Evolutionary conservation across 2,113 vertebrate species (phyloP).

Genomic region (Sciurus niger): DNA sequence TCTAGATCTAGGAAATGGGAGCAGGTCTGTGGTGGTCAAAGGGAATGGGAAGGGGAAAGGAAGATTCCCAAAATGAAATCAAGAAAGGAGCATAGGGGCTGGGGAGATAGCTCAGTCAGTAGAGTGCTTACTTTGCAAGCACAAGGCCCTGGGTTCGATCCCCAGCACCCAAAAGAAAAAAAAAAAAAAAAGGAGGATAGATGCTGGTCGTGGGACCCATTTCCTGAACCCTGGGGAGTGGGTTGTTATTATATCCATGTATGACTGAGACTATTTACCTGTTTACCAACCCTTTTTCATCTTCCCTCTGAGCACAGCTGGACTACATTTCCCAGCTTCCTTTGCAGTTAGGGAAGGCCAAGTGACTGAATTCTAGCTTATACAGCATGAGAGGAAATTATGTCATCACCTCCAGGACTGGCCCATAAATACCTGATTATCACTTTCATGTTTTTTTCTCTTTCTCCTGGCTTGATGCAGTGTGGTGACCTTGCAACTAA

Average conservation of each 20-base stretch:
- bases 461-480: not conserved
- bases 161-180: no score
- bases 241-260: not conserved
- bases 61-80: not conserved
- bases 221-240: not conserved
- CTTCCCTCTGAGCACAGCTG: not conserved
- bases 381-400: not conserved
- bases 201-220: not conserved
- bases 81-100: not conserved
- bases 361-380: not conserved
- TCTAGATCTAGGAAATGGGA: not conserved
- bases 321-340: constrained; percentile 23
- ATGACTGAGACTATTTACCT: not conserved
- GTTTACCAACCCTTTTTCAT: not conserved
- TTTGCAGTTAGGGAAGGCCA: not conserved
- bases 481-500: not conserved
- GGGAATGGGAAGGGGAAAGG: not conserved
- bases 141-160: no score
- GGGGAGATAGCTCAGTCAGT: no score
- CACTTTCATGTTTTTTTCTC: not conserved
- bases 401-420: not conserved
- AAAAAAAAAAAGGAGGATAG: not conserved
- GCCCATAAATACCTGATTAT: not conserved
- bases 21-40: not conserved
- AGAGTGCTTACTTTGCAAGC: no score